Conservation (phyloP, 2,113 vertebrate genomes). For the Heterocephalus glaber region DNA sequence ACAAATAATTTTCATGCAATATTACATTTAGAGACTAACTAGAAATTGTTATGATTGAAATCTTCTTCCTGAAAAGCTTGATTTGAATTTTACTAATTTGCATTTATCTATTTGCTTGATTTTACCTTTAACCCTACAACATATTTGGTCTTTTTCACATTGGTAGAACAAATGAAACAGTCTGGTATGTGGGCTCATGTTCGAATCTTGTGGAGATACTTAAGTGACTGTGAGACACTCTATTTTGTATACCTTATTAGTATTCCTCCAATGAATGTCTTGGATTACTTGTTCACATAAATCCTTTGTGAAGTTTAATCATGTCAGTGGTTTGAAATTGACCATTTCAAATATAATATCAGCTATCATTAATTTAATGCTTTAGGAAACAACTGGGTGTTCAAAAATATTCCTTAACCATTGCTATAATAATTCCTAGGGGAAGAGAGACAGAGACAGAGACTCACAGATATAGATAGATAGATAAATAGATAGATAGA, state of each 20-base stretch:
- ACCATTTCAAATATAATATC: neutral
- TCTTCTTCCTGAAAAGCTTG: neutral
- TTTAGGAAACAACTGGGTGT: neutral
- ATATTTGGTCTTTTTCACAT: neutral
- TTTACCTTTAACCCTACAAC: neutral
- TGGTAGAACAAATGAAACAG: neutral
- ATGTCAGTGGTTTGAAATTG: neutral
- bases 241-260: neutral
- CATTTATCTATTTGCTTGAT: slow-evolving; percentile 14
- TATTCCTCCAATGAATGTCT: too few species aligned
- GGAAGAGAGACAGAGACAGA: neutral
- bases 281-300: too few species aligned
- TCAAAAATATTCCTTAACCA: neutral
- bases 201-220: neutral
- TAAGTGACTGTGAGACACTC: neutral
- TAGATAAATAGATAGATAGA: neutral
- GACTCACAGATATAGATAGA: neutral
- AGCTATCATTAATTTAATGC: neutral
- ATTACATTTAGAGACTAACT: neutral
- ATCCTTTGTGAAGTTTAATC: neutral
- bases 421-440: neutral
- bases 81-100: neutral
- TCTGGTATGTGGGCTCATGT: neutral
- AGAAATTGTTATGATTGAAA: neutral
- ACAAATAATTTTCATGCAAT: neutral